These are phyloP conservation scores for Diadema setosum DNA, from an alignment of 35 echinoderm and acorn worm genomes.

Conservation along the genomic window DNA sequence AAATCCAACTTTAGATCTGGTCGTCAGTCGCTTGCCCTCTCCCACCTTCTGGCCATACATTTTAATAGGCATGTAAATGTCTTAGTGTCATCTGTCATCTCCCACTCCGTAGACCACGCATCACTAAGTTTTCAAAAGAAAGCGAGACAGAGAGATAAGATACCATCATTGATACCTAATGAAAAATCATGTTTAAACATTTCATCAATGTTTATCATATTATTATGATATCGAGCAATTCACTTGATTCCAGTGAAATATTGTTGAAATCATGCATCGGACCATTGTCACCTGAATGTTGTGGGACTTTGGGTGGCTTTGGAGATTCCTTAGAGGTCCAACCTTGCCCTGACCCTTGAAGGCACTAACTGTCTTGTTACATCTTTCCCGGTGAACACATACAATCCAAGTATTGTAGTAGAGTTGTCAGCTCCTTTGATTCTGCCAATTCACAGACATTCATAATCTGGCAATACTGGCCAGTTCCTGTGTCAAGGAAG, in stretches of 20 bases:
- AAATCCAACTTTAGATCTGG: slow-evolving; percentile 35
- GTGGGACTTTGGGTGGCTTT: slow-evolving; percentile 55
- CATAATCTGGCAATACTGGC: slow-evolving; percentile 43
- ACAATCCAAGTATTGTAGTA: slow-evolving; percentile 40
- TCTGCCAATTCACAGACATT: slow-evolving; percentile 62
- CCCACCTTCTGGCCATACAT: slow-evolving; percentile 64
- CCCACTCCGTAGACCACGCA: slow-evolving; percentile 20
- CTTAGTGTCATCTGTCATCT: slow-evolving; percentile 35
- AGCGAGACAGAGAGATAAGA: no score
- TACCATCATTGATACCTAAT: not conserved
- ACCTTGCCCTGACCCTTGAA: slow-evolving; percentile 76
- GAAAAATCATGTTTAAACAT: no score
- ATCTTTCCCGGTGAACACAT: no score
- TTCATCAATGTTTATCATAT: no score
- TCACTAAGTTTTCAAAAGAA: slow-evolving; percentile 34
- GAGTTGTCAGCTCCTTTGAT: slow-evolving; percentile 8
- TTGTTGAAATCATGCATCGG: no score
- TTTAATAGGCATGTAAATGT: slow-evolving; percentile 54
- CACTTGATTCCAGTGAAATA: no score
- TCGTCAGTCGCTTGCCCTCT: slow-evolving; percentile 21
- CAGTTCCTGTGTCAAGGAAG: slow-evolving; percentile 42
- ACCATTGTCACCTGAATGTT: slow-evolving; percentile 43
- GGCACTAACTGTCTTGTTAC: slow-evolving; percentile 55
- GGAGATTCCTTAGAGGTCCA: slow-evolving; percentile 54
- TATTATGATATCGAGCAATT: no score